phyloP scores from a whole-genome alignment of 2,797 vertebrate genomes.

The Euphonia xanthogaster region DNA sequence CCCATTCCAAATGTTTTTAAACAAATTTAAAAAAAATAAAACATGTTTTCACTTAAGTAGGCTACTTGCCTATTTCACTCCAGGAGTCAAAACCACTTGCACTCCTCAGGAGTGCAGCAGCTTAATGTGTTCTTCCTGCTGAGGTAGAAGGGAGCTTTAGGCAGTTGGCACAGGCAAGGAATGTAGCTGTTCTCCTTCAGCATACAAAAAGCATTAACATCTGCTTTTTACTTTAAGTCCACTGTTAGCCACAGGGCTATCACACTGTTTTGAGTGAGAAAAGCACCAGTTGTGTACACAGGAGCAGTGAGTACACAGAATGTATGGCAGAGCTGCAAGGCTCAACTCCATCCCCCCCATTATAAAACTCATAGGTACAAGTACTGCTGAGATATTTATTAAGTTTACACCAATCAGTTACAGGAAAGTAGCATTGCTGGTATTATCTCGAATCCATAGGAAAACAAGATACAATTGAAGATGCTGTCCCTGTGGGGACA shows the following conservation, averaged over 20 bases:
- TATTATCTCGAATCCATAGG: slow-evolving; percentile 39
- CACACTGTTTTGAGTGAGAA: background rate
- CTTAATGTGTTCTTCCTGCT: background rate
- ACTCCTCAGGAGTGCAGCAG: background rate
- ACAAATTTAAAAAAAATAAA: background rate
- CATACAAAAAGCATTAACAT: background rate
- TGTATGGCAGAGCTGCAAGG: background rate
- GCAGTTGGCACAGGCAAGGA: background rate
- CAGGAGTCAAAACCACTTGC: background rate
- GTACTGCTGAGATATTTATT: slow-evolving; percentile 66
- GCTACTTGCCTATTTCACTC: background rate
- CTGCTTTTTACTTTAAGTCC: background rate
- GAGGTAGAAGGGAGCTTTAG: background rate
- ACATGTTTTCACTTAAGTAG: background rate
- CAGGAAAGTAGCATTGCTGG: slow-evolving; percentile 58
- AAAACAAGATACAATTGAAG: slow-evolving; percentile 39
- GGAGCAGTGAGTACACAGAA: background rate
- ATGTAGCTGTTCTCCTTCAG: background rate
- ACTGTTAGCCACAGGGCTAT: background rate
- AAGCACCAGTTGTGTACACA: background rate
- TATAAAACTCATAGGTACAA: slow-evolving; percentile 35
- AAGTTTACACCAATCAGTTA: slow-evolving; percentile 60
- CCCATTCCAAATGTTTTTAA: background rate
- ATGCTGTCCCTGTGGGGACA: background rate
- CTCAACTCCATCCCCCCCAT: background rate